Conservation (phyloP, 2,113 vertebrate species). For the Myiagra hebetior region DNA sequence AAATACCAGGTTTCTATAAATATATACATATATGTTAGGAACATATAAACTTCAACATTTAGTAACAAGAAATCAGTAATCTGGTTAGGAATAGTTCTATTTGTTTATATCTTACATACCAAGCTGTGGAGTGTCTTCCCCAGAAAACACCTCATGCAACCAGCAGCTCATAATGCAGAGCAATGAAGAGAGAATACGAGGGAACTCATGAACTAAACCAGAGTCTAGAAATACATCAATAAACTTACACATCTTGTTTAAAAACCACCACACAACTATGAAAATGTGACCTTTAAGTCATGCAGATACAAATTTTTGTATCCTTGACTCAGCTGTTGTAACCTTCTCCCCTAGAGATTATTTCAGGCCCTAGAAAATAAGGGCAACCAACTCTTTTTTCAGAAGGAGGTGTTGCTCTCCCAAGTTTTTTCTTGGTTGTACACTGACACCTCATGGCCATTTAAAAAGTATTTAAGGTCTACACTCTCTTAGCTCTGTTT, state of each 20-base stretch:
- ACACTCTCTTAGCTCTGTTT: neutral
- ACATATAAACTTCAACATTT: neutral
- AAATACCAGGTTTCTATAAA: neutral
- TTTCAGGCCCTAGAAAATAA: neutral
- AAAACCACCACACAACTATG: neutral
- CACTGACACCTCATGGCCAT: slow-evolving; percentile 44
- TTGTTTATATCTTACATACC: neutral
- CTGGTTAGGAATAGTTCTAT: neutral
- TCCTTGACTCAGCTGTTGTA: neutral
- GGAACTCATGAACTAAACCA: neutral
- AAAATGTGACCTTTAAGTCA: neutral
- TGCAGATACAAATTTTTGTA: neutral
- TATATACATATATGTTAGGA: neutral
- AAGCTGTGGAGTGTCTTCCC: neutral
- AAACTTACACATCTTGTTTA: neutral
- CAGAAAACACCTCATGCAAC: neutral
- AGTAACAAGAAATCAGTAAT: neutral
- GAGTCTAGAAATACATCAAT: neutral
- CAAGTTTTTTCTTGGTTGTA: neutral
- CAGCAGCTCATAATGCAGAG: neutral
- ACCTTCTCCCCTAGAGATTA: neutral
- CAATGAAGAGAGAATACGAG: neutral
- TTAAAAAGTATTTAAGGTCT: neutral
- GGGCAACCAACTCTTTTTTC: neutral
- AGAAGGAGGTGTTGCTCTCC: neutral